Conservation (phyloP, 2,113 vertebrate species). For the Propithecus coquereli region DNA sequence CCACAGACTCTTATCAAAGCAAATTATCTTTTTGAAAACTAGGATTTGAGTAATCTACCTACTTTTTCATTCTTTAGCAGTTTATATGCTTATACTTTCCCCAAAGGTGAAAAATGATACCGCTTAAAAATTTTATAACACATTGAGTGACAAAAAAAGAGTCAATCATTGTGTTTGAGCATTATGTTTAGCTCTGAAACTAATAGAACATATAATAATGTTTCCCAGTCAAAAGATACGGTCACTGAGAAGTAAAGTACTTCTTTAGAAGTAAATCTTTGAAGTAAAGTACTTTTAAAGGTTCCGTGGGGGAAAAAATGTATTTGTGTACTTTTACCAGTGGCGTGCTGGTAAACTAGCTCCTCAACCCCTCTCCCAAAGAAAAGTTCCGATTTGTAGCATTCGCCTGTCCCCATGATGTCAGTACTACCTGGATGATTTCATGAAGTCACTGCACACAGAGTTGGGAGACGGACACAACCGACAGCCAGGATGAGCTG, state of each 20-base stretch:
- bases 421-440: neutral
- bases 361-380: neutral
- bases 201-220: neutral
- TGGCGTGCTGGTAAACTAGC: neutral
- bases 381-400: neutral
- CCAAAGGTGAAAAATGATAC: neutral
- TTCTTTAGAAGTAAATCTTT: neutral
- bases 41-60: neutral
- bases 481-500: neutral
- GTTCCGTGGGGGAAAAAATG: neutral
- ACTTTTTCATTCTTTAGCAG: neutral
- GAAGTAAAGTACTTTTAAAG: neutral
- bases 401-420: neutral
- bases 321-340: neutral
- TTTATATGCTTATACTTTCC: neutral
- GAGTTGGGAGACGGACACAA: neutral
- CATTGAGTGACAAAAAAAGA: neutral
- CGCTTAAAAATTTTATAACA: neutral
- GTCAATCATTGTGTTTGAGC: neutral
- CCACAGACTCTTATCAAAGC: neutral
- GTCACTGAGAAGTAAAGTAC: neutral
- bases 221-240: neutral
- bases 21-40: neutral
- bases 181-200: neutral
- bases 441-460: neutral